phyloP scores from a whole-genome alignment of 2,888 invertebrate genomes.

The Drosophila meridiana region DNA sequence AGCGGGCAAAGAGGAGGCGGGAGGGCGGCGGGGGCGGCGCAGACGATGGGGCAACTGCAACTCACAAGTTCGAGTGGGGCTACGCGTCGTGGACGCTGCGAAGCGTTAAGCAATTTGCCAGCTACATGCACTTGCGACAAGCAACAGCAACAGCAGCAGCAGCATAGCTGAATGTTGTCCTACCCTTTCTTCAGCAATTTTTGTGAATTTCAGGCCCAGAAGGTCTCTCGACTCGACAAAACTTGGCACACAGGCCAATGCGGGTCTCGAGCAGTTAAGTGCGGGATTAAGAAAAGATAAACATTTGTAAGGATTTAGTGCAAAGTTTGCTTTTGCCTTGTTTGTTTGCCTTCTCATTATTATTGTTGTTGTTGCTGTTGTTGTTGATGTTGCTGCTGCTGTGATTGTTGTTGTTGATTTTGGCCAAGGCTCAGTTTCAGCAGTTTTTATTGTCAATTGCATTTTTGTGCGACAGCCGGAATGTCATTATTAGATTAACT shows the following conservation, averaged over 20 bases:
- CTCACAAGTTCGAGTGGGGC: slow-evolving; percentile 18
- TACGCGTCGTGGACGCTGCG: slow-evolving; percentile 52
- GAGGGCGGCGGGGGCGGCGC: not conserved
- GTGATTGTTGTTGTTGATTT: slow-evolving; percentile 34
- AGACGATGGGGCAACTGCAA: slow-evolving; percentile 20
- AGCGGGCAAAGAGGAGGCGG: not conserved
- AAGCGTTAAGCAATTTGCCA: slow-evolving; percentile 81
- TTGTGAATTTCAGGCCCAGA: slow-evolving; percentile 41
- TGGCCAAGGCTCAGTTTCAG: slow-evolving; percentile 29
- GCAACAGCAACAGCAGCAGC: slow-evolving; percentile 2
- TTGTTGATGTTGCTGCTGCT: slow-evolving; percentile 32
- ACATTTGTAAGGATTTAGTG: slow-evolving; percentile 84
- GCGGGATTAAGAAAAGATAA: slow-evolving; percentile 84
- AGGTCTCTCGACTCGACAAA: slow-evolving; percentile 12
- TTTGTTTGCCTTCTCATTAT: slow-evolving; percentile 74
- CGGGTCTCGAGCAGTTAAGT: slow-evolving; percentile 78
- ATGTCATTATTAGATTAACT: slow-evolving; percentile 16
- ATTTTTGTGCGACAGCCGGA: slow-evolving; percentile 21
- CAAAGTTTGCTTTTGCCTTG: slow-evolving; percentile 77
- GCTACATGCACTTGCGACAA: slow-evolving; percentile 54
- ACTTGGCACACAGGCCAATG: slow-evolving; percentile 61
- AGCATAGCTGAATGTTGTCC: not conserved
- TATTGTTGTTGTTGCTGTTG: slow-evolving; percentile 52
- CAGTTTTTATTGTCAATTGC: slow-evolving; percentile 38
- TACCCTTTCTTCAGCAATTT: slow-evolving; percentile 9